Evolutionary conservation across 1,140 invertebrate species (phyloP).

Genomic region (Galendromus occidentalis): DNA sequence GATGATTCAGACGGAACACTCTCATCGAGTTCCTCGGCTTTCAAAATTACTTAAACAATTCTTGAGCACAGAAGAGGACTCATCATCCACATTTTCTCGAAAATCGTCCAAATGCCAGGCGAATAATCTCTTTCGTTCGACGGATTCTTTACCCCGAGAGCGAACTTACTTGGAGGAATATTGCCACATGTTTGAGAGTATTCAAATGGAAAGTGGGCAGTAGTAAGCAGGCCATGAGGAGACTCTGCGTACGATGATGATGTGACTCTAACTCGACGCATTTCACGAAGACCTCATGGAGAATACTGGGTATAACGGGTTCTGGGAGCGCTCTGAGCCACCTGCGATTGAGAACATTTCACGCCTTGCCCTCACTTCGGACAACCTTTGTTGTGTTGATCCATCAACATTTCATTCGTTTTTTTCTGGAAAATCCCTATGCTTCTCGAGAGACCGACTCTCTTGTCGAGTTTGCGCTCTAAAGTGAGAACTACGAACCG

Average conservation of each 20-base stretch:
- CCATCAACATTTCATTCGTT: too few relatives aligned
- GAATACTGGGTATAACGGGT: neutral
- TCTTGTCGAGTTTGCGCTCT: too few relatives aligned
- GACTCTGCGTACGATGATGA: slow-evolving; percentile 4
- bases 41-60: neutral
- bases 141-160: neutral
- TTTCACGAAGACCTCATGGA: slow-evolving; percentile 4
- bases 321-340: neutral
- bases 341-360: neutral
- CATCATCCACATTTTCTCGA: neutral
- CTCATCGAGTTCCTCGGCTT: neutral
- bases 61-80: neutral
- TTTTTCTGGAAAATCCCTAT: too few relatives aligned
- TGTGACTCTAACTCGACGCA: neutral
- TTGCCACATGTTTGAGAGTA: neutral
- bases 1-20: too few relatives aligned
- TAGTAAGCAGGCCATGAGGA: neutral
- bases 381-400: too few relatives aligned
- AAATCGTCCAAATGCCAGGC: neutral
- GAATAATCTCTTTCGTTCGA: neutral
- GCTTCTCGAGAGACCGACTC: too few relatives aligned
- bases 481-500: neutral
- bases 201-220: neutral
- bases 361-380: too few relatives aligned
- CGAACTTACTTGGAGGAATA: neutral